Conservation (phyloP, 2,113 vertebrate genomes). For the Chionomys nivalis region DNA sequence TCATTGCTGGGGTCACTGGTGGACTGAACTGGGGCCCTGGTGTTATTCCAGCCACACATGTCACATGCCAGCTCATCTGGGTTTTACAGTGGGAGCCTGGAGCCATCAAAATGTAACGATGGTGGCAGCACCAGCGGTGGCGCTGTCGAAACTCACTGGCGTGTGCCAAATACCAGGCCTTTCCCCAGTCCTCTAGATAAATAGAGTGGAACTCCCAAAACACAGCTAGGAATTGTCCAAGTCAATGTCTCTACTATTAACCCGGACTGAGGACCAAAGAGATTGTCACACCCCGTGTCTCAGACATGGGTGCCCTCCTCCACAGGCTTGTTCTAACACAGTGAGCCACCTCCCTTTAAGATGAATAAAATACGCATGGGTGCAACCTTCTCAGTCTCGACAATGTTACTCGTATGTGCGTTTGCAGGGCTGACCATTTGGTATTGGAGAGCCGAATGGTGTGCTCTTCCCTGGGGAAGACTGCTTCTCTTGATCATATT, state of each 20-base stretch:
- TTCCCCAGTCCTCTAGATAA: not conserved
- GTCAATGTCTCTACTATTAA: not conserved
- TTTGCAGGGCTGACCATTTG: not conserved
- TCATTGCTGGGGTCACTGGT: accelerated
- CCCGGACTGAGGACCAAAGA: not conserved
- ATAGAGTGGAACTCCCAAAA: accelerated
- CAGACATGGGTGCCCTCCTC: not conserved
- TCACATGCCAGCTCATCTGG: not conserved
- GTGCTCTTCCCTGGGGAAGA: not conserved
- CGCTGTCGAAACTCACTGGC: accelerated
- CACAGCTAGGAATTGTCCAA: not conserved
- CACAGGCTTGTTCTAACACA: not conserved
- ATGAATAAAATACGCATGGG: not conserved
- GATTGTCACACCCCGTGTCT: too few relatives aligned
- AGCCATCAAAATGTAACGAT: too few relatives aligned
- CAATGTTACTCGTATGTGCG: not conserved
- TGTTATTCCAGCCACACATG: accelerated
- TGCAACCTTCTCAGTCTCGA: not conserved
- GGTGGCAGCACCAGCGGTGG: accelerated
- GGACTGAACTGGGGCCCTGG: not conserved
- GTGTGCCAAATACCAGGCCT: not conserved
- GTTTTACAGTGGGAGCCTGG: not conserved
- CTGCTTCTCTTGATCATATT: not conserved
- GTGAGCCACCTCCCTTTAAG: not conserved
- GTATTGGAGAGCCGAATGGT: not conserved